Evolutionary conservation across 2,888 invertebrate genomes (phyloP), one percentile per base, ranked within the genome.

Genomic region (Homarus gammarus): DNA sequence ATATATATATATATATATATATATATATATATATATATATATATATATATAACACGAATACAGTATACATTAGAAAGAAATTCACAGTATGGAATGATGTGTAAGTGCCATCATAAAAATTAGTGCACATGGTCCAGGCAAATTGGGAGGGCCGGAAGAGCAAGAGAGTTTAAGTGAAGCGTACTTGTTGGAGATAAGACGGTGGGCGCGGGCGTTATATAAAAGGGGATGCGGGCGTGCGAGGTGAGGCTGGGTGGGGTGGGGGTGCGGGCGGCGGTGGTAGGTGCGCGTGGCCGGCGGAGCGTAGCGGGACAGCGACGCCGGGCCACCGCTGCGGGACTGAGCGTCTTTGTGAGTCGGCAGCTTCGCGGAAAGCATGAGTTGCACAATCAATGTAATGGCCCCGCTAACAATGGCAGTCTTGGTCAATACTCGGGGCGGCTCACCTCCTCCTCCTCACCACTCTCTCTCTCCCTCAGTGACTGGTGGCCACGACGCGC

Each of bases 351-450:
- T 83, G 83, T 83, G 78, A 89, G 88, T 15, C 64, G 88, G 88
- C 77, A 89, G 83, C 77, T 83, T 87, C 86, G 83, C 77, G 87
- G 83, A 87, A 90, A 90, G 87, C 90, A 83, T 90, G 90, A 87
- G 86, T 90, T 87, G 90, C 90, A 90, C 90, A 87, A 90, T 90
- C 90, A 87, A 90, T 90, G 90, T 90, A 90, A 90, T 90, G 90
- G 70, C 87, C 90, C 83, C 68, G 87, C 86, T 87, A 87, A 90
- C 90, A 90, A 90, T 90, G 90, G 86, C 87, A 90, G 90, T 86
- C 87, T 86, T 90, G 90, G 90, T 90, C 90, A 90, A 90, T 90
- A 90, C 90, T 88, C 83, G 83, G 82, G 72, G 61, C 18, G 44
- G 51, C 70, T 51, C 77, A 36, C 70, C 86, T 86, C 86, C 68